Conservation (phyloP, 2,888 invertebrate species). For the Escarpia spicata region DNA sequence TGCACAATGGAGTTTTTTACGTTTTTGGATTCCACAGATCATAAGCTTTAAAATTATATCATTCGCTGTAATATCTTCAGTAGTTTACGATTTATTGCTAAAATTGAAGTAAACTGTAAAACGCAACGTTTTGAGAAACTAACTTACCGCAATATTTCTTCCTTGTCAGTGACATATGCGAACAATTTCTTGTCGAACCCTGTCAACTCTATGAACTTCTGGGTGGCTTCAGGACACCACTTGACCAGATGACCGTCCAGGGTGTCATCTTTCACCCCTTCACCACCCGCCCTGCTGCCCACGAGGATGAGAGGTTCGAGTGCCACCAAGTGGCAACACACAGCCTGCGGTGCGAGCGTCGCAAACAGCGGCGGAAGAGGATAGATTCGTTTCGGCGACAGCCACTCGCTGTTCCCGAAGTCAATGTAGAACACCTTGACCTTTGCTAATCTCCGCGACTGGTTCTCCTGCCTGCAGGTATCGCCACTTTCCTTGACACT, state of each 20-base stretch:
- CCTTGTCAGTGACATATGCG: background rate
- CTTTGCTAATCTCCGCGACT: conserved; percentile 7
- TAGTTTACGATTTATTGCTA: too few relatives aligned
- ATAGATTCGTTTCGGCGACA: conserved; percentile 75
- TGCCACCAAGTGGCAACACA: conserved; percentile 22
- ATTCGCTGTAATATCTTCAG: too few relatives aligned
- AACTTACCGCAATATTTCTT: conserved; percentile 14
- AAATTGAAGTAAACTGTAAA: too few relatives aligned
- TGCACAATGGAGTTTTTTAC: too few relatives aligned
- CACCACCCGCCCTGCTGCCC: background rate
- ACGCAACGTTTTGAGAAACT: background rate
- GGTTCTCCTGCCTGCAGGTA: conserved; percentile 8
- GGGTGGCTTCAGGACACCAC: conserved; percentile 18
- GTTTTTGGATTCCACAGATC: too few relatives aligned
- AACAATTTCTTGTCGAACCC: conserved; percentile 28
- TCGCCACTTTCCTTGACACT: background rate
- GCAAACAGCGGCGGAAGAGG: conserved; percentile 79
- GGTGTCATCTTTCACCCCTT: background rate
- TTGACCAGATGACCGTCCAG: background rate
- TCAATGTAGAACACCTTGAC: conserved; percentile 80
- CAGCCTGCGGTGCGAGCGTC: conserved; percentile 68
- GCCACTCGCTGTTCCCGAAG: conserved; percentile 84
- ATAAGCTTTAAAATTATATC: too few relatives aligned
- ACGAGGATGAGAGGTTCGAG: background rate
- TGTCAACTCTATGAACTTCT: conserved; percentile 27